Evolutionary conservation across 2,888 invertebrate species (phyloP).

Genomic region (Drosophila subsilvestris): DNA sequence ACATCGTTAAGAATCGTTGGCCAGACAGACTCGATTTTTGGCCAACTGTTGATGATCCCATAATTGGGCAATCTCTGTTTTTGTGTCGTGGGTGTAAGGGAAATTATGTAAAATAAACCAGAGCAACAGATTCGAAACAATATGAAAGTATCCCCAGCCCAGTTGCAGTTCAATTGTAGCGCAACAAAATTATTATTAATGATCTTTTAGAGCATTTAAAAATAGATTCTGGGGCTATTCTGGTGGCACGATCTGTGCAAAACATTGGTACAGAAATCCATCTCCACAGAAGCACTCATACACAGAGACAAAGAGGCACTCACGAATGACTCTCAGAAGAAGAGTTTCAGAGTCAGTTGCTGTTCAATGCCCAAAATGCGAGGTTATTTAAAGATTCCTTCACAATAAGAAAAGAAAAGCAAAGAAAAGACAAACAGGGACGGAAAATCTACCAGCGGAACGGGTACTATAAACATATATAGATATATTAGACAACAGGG

Average conservation of each 20-base stretch:
- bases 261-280: constrained; percentile 17
- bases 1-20: constrained; percentile 28
- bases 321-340: constrained; percentile 19
- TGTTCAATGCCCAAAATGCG: constrained; percentile 42
- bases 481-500: background rate
- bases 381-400: constrained; percentile 27
- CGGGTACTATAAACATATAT: constrained; percentile 12
- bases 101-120: constrained; percentile 37
- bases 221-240: constrained; percentile 63
- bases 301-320: background rate
- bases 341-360: constrained; percentile 38
- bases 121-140: constrained; percentile 9
- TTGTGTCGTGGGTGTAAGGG: constrained; percentile 1
- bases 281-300: constrained; percentile 1
- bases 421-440: constrained; percentile 9
- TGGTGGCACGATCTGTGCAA: constrained; percentile 47
- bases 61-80: constrained; percentile 32
- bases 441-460: constrained; percentile 19
- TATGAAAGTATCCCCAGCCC: constrained; percentile 14
- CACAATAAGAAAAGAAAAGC: constrained; percentile 19
- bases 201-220: constrained; percentile 69
- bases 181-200: constrained; percentile 73
- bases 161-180: constrained; percentile 48
- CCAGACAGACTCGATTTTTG: constrained; percentile 11
- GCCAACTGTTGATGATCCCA: constrained; percentile 51